A percentile compares a stretch with the other conserved stretches of the same genome.
Conservation (phyloP, 92 coral and sea anemone species). For the Pocillopora grandis region DNA sequence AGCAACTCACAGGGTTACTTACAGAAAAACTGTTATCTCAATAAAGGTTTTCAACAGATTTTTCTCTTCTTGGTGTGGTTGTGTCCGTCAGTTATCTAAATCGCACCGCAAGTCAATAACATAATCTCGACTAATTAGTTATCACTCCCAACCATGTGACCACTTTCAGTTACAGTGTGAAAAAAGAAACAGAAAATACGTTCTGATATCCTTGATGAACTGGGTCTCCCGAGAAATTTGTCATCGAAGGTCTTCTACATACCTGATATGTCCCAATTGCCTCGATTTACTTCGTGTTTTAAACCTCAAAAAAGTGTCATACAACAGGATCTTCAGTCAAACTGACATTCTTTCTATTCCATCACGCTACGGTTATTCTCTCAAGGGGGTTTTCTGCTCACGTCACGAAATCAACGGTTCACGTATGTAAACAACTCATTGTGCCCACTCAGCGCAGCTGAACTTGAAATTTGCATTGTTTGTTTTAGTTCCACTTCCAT, state of each 20-base stretch:
- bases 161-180: not conserved
- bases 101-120: not conserved
- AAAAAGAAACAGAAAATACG: too few species aligned
- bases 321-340: not conserved
- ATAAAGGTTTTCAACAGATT: too few species aligned
- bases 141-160: not conserved
- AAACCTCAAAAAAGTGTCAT: not conserved
- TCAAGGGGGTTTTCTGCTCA: not conserved
- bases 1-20: too few species aligned
- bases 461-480: not conserved
- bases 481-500: not conserved
- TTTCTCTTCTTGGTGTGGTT: not conserved
- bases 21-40: too few species aligned
- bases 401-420: too few species aligned
- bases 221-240: not conserved
- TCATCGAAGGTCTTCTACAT: not conserved
- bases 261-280: not conserved
- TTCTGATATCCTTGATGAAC: not conserved
- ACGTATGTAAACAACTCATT: not conserved
- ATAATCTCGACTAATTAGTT: not conserved
- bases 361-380: not conserved
- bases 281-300: not conserved
- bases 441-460: not conserved
- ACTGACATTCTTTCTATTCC: constrained; percentile 1
- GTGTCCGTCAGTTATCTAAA: not conserved